These are phyloP conservation scores for Peromyscus leucopus DNA, from an alignment of 2,113 vertebrate genomes.

Conservation along the genomic window DNA sequence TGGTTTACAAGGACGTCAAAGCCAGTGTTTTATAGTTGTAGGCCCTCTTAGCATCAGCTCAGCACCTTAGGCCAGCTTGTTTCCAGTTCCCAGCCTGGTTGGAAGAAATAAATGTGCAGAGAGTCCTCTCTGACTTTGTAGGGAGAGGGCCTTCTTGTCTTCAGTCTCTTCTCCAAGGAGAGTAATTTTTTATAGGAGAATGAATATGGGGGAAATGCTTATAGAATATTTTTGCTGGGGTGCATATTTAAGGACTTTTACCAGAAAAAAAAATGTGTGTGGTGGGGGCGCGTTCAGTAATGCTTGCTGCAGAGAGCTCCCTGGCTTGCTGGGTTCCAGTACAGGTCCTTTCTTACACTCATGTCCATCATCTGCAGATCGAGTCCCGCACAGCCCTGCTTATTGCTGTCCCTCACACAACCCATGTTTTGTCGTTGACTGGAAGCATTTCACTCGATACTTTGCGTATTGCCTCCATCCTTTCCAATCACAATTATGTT, in stretches of 20 bases:
- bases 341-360: not conserved
- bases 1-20: slow-evolving; percentile 34
- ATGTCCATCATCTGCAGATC: not conserved
- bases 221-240: not conserved
- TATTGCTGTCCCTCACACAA: not conserved
- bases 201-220: not conserved
- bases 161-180: slow-evolving; percentile 39
- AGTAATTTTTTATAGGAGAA: not conserved
- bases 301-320: not conserved
- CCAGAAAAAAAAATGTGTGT: too few species aligned
- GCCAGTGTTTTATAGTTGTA: not conserved
- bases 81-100: not conserved
- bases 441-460: slow-evolving; percentile 24
- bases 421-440: not conserved
- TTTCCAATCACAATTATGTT: slow-evolving; percentile 37
- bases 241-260: not conserved
- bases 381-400: not conserved
- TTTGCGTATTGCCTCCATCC: not conserved
- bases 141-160: slow-evolving; percentile 42
- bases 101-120: not conserved
- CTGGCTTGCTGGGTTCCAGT: not conserved
- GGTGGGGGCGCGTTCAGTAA: not conserved
- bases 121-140: slow-evolving; percentile 25
- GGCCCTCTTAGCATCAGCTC: not conserved
- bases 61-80: not conserved